A percentile compares a stretch with the other conserved stretches of the same genome.
Conservation (phyloP, 1,140 invertebrate species). For the Pristionchus pacificus region DNA sequence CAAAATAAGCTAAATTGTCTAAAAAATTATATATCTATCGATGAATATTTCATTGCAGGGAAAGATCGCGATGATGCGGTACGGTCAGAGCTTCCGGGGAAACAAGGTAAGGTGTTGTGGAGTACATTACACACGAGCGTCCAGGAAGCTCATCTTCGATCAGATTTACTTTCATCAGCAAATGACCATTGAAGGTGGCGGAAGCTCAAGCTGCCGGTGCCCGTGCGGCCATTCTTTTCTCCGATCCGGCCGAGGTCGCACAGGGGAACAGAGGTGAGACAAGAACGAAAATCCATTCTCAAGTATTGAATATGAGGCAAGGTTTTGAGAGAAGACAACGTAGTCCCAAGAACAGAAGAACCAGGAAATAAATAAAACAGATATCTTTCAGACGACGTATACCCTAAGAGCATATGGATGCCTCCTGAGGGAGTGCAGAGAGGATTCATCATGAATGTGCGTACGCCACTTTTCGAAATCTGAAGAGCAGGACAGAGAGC, state of each 20-base stretch:
- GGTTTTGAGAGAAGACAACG: not conserved
- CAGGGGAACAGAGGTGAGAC: not conserved
- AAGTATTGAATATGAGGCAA: no score
- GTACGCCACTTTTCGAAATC: no score
- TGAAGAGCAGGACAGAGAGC: no score
- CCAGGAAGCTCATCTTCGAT: no score
- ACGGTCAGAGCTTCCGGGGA: slow-evolving; percentile 45
- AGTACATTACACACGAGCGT: no score
- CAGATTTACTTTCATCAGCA: no score
- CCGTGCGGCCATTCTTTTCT: slow-evolving; percentile 51
- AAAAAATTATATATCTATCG: no score
- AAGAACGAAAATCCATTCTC: not conserved
- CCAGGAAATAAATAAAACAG: not conserved
- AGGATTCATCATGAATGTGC: slow-evolving; percentile 42
- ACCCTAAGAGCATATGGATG: slow-evolving; percentile 34
- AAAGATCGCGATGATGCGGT: slow-evolving; percentile 38
- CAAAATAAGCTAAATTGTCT: no score
- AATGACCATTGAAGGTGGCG: no score
- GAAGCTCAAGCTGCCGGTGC: slow-evolving; percentile 45
- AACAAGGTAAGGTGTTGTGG: slow-evolving; percentile 42
- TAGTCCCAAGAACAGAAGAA: not conserved
- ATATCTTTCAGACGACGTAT: not conserved
- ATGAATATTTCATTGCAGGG: no score
- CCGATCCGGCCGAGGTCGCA: slow-evolving; percentile 40
- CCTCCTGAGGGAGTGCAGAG: slow-evolving; percentile 46